Evolutionary conservation across 2,888 invertebrate species (phyloP), one percentile per base, ranked within the genome.

Genomic region (Lymantria monacha): DNA sequence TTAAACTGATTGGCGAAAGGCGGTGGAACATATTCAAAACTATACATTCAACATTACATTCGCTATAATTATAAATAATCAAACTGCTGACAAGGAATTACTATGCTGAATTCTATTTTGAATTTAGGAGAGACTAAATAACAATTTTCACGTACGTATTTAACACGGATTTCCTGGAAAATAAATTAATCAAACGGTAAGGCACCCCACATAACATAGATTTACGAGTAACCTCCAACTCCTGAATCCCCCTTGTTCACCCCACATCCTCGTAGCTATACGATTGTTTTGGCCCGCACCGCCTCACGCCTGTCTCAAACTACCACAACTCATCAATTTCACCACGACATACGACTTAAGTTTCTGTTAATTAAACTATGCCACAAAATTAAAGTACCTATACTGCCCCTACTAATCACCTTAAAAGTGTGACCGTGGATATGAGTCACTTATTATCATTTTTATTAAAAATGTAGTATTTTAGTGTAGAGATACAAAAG

Each of bases 301-400:
- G 44, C 53, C 46, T 42, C 45, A 55, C 48, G 53, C 46, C 61
- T 62, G 45, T 57, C 22, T 69, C 69, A 48, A 74, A 72, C 77
- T 75, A 86, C 9, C 81, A 84, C 85, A 80, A 81, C 83, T 87
- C 88, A 89, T 88, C 85, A 87, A 88, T 88, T 87, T 82, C 77
- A 79, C 76, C 67, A 83, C 79, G 81, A 83, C 85, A 82, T 72
- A 79, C 76, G 72, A 77, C 81, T 85, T 72, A 81, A 82, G 84
- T 83, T 83, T 75, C 77, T 77, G 83, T 83, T 87, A 88, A 87
- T 87, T 87, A 88, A 89, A 89, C 84, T 85, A 84, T 85, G 79
- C 80, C 76, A 65, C 79, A 72, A 74, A 86, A 86, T 85, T 85
- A 82, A 81, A 78, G 5, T 36, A 36, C 5, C 22, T 22, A 5